phyloP scores from a whole-genome alignment of 2,797 vertebrate species.

The Ctenopoma multispine region DNA sequence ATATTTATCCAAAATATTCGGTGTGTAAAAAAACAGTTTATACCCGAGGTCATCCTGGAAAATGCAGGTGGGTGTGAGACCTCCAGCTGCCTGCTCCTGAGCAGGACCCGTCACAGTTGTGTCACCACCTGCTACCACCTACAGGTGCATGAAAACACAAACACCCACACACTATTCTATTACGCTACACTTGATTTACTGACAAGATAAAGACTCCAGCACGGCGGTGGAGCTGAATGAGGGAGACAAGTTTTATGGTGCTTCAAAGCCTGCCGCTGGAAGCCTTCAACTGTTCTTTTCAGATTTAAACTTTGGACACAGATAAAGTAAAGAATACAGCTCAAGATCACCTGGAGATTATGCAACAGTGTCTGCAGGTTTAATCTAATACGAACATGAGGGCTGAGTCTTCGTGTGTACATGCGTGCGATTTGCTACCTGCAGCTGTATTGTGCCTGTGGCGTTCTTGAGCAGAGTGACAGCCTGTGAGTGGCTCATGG shows the following conservation, averaged over 20 bases:
- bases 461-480: constrained; percentile 93
- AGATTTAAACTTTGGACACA: constrained; percentile 21
- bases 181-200: constrained; percentile 2
- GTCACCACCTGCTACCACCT: constrained; percentile 92
- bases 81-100: constrained; percentile 82
- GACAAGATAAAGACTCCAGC: constrained; percentile 37
- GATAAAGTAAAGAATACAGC: constrained; percentile 26
- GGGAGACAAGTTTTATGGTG: constrained; percentile 26
- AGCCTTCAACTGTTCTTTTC: constrained; percentile 28
- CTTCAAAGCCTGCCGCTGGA: constrained; percentile 44
- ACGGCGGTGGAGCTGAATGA: constrained; percentile 6
- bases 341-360: constrained; percentile 15
- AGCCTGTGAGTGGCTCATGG: constrained; percentile 95
- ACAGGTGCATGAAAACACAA: constrained; percentile 17
- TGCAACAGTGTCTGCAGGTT: constrained; percentile 21
- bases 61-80: constrained; percentile 88
- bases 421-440: constrained; percentile 81
- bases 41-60: constrained; percentile 97
- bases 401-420: constrained; percentile 1
- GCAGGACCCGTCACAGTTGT: constrained; percentile 91
- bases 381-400: constrained; percentile 34
- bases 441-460: constrained; percentile 90
- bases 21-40: constrained; percentile 17
- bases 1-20: not conserved
- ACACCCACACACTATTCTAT: constrained; percentile 26